Conservation (phyloP, 2,113 vertebrate genomes). For the Carollia perspicillata region DNA sequence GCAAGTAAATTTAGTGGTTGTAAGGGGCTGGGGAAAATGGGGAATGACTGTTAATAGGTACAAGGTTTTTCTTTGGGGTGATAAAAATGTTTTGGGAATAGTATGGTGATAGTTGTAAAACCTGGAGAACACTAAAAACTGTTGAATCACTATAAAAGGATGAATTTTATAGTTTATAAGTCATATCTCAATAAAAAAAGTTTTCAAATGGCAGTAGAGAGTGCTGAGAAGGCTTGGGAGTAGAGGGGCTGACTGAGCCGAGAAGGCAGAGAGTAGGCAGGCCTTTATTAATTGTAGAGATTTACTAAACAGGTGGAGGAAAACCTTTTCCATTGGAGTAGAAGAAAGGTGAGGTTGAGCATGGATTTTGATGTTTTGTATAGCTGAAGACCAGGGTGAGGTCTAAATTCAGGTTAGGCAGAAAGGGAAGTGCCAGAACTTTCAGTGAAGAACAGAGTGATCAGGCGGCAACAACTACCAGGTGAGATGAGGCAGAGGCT, state of each 20-base stretch:
- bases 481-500: background rate
- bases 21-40: background rate
- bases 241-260: background rate
- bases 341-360: background rate
- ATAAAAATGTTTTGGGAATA: background rate
- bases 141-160: background rate
- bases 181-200: background rate
- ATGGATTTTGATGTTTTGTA: background rate
- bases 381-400: background rate
- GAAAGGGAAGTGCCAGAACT: background rate
- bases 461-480: background rate
- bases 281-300: background rate
- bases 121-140: background rate
- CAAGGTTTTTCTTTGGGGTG: background rate
- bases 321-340: background rate
- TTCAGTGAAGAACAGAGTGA: background rate
- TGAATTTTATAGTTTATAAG: background rate
- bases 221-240: too few relatives aligned
- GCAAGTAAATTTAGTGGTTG: background rate
- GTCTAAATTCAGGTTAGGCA: background rate
- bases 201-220: background rate
- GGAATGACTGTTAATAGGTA: background rate
- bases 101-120: background rate
- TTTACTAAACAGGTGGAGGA: background rate
- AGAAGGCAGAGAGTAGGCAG: background rate